Evolutionary conservation across 2,797 vertebrate species (phyloP).

Genomic region (Ateles fusciceps): DNA sequence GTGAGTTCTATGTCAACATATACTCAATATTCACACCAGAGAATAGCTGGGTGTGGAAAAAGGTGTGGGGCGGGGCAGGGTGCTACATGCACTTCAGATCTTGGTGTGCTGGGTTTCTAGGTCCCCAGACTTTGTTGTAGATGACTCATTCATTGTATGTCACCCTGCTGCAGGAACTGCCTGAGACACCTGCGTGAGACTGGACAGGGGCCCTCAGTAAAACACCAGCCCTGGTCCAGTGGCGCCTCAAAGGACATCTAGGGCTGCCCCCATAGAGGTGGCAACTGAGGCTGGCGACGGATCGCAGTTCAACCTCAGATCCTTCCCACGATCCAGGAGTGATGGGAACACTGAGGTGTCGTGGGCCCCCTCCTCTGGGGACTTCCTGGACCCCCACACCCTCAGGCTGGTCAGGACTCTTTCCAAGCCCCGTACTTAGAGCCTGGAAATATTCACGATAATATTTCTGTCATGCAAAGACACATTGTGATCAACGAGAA

Average conservation of each 20-base stretch:
- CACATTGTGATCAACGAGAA: not conserved
- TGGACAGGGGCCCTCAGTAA: not conserved
- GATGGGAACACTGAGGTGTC: too few species aligned
- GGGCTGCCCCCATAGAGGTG: not conserved
- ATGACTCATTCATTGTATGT: not conserved
- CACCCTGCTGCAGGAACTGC: not conserved
- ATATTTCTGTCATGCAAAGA: not conserved
- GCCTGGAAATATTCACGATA: not conserved
- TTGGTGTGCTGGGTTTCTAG: not conserved
- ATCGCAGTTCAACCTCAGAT: not conserved
- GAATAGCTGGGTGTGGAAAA: not conserved
- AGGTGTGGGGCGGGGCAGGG: too few species aligned
- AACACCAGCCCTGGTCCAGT: too few species aligned
- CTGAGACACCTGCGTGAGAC: rapidly evolving
- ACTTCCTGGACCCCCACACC: not conserved
- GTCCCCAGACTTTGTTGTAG: too few species aligned
- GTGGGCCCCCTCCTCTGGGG: not conserved
- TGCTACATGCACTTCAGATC: rapidly evolving
- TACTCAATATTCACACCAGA: rapidly evolving
- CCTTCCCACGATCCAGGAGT: not conserved
- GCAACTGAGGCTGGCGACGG: not conserved
- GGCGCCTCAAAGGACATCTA: not conserved
- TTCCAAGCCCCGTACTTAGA: too few species aligned
- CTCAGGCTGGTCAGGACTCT: not conserved
- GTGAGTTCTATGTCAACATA: not conserved